These are phyloP conservation scores for Ormyrus labotus DNA, from an alignment of 2,888 invertebrate species.

Conservation along the genomic window DNA sequence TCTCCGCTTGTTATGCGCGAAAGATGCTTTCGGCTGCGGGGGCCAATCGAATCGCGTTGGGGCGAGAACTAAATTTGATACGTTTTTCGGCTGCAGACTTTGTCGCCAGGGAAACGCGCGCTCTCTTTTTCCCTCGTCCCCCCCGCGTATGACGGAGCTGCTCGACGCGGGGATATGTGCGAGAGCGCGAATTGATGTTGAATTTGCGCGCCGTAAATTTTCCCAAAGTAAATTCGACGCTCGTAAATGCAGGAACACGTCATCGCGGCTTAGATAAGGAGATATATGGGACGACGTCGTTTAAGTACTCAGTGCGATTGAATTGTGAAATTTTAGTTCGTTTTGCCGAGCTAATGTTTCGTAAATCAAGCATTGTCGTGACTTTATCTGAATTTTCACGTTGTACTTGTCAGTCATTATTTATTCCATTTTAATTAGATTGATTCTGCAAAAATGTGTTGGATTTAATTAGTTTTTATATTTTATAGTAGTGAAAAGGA, in stretches of 20 bases:
- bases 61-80: constrained; percentile 49
- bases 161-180: not conserved
- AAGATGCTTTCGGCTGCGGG: not conserved
- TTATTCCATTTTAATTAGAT: too few species aligned
- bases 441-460: too few species aligned
- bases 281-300: too few species aligned
- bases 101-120: constrained; percentile 29
- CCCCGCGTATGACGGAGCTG: not conserved
- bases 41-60: constrained; percentile 42
- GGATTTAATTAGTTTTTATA: too few species aligned
- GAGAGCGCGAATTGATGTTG: constrained; percentile 29
- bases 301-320: too few species aligned
- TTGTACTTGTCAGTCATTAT: too few species aligned
- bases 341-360: too few species aligned
- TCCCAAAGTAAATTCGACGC: constrained; percentile 35
- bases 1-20: not conserved
- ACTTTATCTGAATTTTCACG: too few species aligned
- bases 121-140: not conserved
- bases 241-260: not conserved
- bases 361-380: too few species aligned
- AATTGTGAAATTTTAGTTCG: too few species aligned
- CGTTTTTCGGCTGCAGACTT: not conserved
- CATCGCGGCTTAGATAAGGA: too few species aligned
- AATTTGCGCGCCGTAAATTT: constrained; percentile 49
- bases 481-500: too few species aligned